Evolutionary conservation across 2,797 vertebrate species (phyloP).

Genomic region (Liparis tanakae): DNA sequence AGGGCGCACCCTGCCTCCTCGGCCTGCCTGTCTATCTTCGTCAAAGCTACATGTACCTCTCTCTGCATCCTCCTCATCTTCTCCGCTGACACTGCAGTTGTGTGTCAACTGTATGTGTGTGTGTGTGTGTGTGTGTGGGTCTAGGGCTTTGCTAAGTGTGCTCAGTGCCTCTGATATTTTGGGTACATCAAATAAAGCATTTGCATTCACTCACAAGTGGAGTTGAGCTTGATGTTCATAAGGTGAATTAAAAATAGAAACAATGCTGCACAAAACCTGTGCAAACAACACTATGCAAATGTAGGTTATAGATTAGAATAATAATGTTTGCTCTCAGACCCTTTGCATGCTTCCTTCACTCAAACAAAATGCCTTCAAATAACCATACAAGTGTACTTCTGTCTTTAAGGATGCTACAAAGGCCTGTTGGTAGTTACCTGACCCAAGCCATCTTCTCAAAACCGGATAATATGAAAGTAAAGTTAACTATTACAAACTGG

Average conservation of each 20-base stretch:
- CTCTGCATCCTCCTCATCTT: constrained; percentile 50
- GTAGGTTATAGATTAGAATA: neutral
- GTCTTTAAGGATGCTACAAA: neutral
- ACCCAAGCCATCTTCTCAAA: neutral
- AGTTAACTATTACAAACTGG: neutral
- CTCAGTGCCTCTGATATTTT: constrained; percentile 18
- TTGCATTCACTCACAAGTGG: constrained; percentile 5
- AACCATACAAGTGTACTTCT: neutral
- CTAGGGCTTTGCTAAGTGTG: constrained; percentile 12
- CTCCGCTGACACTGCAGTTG: constrained; percentile 65
- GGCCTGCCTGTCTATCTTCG: constrained; percentile 65
- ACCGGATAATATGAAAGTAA: neutral
- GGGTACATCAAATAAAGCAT: constrained; percentile 9
- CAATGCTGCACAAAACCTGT: neutral
- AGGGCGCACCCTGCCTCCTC: constrained; percentile 58
- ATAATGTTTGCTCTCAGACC: neutral
- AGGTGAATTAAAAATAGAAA: neutral
- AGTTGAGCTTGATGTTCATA: constrained; percentile 4
- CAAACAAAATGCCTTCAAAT: neutral
- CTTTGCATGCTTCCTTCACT: neutral
- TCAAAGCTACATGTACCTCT: constrained; percentile 57
- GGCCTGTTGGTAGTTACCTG: neutral
- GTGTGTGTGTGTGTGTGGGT: neutral
- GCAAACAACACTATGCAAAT: neutral
- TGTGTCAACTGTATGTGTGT: constrained; percentile 8